phyloP scores from a whole-genome alignment of 2,797 vertebrate species.

The Rhinella marina region DNA sequence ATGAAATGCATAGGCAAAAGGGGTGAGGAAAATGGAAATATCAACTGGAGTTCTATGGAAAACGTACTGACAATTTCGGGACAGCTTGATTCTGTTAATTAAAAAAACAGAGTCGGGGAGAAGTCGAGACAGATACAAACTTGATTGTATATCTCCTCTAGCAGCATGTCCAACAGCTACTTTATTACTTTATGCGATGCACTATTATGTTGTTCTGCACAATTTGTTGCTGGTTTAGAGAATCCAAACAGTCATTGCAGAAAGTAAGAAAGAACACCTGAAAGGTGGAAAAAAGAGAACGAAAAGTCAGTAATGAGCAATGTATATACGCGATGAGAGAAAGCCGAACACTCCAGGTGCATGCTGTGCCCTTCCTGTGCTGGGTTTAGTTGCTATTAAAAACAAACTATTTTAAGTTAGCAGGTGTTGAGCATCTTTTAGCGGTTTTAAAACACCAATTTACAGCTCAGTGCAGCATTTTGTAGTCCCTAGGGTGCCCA shows the following conservation, averaged over 20 bases:
- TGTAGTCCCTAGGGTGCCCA: constrained; percentile 36
- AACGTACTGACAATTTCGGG: constrained; percentile 52
- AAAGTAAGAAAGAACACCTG: constrained; percentile 39
- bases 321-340: constrained; percentile 32
- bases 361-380: constrained; percentile 55
- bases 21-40: background rate
- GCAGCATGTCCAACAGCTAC: constrained; percentile 32
- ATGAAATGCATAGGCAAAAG: constrained; percentile 14
- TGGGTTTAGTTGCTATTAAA: constrained; percentile 58
- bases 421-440: constrained; percentile 62
- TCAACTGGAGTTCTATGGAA: constrained; percentile 35
- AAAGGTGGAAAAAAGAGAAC: constrained; percentile 3
- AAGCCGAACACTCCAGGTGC: constrained; percentile 50
- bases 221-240: constrained; percentile 32
- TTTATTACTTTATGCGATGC: constrained; percentile 34
- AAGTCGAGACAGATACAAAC: constrained; percentile 17
- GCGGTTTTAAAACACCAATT: constrained; percentile 60
- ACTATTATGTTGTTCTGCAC: constrained; percentile 15
- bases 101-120: constrained; percentile 40
- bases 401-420: constrained; percentile 61
- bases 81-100: constrained; percentile 59
- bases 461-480: constrained; percentile 55
- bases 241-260: constrained; percentile 42
- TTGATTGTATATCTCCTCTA: constrained; percentile 26
- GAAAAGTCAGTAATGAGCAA: constrained; percentile 43